Conservation (phyloP, 2,797 vertebrate genomes). For the Bovichtus variegatus region DNA sequence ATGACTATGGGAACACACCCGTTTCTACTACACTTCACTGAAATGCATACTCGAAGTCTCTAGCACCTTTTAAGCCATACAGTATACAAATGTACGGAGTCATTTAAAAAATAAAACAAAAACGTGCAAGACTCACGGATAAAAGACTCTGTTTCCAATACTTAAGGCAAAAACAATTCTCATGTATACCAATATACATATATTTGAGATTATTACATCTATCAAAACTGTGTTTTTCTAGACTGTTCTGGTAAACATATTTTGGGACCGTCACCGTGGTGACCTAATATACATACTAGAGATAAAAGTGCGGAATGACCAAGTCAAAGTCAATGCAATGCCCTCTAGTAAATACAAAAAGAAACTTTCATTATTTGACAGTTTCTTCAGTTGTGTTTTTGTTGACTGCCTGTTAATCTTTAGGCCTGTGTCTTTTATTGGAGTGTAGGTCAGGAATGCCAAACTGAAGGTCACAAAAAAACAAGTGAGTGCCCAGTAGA, state of each 20-base stretch:
- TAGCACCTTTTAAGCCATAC: constrained; percentile 85
- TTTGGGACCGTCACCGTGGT: constrained; percentile 58
- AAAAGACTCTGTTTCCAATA: constrained; percentile 86
- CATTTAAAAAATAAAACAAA: constrained; percentile 61
- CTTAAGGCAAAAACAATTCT: constrained; percentile 88
- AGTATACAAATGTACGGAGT: constrained; percentile 80
- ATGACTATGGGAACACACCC: constrained; percentile 71
- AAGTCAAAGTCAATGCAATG: constrained; percentile 70
- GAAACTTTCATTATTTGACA: constrained; percentile 42
- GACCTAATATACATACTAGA: constrained; percentile 64
- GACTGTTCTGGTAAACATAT: constrained; percentile 74
- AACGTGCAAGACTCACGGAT: constrained; percentile 85
- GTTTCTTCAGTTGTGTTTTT: constrained; percentile 48
- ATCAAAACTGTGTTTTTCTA: constrained; percentile 76
- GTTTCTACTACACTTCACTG: constrained; percentile 72
- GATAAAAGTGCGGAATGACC: constrained; percentile 81
- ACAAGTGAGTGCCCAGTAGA: constrained; percentile 75
- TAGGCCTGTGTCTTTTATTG: constrained; percentile 62
- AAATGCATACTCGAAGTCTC: constrained; percentile 79
- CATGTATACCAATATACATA: constrained; percentile 85
- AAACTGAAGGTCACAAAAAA: constrained; percentile 64
- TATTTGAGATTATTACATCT: constrained; percentile 81
- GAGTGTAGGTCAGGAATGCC: constrained; percentile 64
- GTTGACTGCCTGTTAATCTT: constrained; percentile 56
- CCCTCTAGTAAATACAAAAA: constrained; percentile 66